Evolutionary conservation across 2,113 vertebrate species (phyloP).

Genomic region (Cyanoramphus novaezelandiae): DNA sequence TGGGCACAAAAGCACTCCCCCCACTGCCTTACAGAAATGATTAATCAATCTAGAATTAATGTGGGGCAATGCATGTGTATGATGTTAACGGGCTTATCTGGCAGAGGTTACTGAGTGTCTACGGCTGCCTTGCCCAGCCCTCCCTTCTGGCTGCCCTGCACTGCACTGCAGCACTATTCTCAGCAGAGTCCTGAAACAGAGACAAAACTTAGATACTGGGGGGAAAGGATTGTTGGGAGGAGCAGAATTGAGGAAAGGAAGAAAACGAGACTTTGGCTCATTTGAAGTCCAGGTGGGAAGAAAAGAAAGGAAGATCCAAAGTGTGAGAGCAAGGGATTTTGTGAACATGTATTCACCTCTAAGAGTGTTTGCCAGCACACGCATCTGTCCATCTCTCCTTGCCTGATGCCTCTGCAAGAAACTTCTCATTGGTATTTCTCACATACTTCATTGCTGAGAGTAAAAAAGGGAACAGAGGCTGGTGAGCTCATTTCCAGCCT

Average conservation of each 20-base stretch:
- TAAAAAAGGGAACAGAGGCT: neutral
- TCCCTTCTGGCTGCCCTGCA: neutral
- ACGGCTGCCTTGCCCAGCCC: neutral
- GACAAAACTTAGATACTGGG: neutral
- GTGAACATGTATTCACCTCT: neutral
- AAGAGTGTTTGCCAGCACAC: neutral
- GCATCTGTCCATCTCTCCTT: neutral
- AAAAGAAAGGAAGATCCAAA: neutral
- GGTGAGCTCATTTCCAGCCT: neutral
- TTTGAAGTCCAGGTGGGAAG: neutral
- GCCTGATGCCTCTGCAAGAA: neutral
- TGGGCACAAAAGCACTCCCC: neutral
- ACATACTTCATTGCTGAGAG: neutral
- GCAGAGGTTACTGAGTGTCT: neutral
- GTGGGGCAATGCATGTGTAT: neutral
- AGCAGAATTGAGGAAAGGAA: neutral
- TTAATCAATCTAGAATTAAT: neutral
- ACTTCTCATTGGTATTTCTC: neutral
- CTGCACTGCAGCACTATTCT: neutral
- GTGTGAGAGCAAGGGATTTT: neutral
- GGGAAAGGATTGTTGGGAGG: neutral
- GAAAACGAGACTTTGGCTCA: fast-evolving
- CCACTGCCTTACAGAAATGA: neutral
- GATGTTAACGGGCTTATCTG: neutral
- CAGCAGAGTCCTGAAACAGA: neutral